phyloP scores from a whole-genome alignment of 2,888 invertebrate genomes.

The Zygogramma bicolorata region DNA sequence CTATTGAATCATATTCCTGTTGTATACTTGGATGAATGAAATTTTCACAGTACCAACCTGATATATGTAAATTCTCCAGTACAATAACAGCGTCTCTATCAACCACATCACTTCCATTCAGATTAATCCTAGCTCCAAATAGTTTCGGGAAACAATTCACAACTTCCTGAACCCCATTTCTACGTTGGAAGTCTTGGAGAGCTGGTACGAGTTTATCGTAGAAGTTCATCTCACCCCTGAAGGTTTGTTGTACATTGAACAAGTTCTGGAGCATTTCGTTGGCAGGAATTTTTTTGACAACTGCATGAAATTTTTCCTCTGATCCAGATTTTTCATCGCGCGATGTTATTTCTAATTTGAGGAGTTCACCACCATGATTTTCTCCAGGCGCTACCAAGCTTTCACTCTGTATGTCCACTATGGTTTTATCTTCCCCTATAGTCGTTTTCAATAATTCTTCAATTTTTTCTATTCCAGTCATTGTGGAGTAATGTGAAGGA shows the following conservation, averaged over 20 bases:
- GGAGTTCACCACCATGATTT: constrained; percentile 36
- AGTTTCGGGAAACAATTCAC: constrained; percentile 66
- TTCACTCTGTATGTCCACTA: constrained; percentile 4
- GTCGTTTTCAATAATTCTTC: constrained; percentile 16
- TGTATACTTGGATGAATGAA: no score
- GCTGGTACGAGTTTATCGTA: constrained; percentile 66
- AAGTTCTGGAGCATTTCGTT: constrained; percentile 40
- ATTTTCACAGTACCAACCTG: constrained; percentile 30
- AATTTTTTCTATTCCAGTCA: neutral
- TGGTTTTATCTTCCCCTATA: constrained; percentile 16
- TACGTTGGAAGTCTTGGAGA: constrained; percentile 64
- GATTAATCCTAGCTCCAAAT: constrained; percentile 62
- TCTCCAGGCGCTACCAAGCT: constrained; percentile 31
- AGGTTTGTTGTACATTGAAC: constrained; percentile 67
- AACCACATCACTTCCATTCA: constrained; percentile 53
- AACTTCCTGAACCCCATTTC: constrained; percentile 60
- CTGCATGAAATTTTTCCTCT: constrained; percentile 12
- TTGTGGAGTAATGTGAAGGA: no score
- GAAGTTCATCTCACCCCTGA: constrained; percentile 68
- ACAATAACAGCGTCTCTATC: constrained; percentile 69
- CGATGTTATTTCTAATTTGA: constrained; percentile 23
- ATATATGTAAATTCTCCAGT: constrained; percentile 67
- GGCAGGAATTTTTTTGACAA: neutral
- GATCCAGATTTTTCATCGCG: neutral
- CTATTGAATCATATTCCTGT: no score